These are phyloP conservation scores for Glareola pratincola DNA, from an alignment of 2,113 vertebrate genomes.

Conservation along the genomic window DNA sequence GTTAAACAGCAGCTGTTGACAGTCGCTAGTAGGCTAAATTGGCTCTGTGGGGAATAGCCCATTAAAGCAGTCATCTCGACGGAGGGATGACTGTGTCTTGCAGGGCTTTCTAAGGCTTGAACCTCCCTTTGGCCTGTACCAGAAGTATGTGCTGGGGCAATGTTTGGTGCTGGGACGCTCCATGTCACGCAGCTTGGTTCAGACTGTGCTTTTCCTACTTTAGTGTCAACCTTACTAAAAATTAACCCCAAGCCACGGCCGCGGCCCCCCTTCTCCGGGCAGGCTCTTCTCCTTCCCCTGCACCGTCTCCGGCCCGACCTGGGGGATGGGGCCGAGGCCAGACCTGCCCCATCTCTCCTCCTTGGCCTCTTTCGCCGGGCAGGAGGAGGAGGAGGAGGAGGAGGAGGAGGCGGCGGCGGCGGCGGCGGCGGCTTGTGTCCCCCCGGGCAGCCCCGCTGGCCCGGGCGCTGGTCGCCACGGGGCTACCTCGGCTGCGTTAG, in stretches of 20 bases:
- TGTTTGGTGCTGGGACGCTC: fast-evolving
- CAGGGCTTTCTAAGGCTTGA: not conserved
- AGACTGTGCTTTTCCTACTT: not conserved
- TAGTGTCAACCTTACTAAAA: not conserved
- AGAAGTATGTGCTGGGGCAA: fast-evolving
- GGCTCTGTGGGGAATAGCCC: conserved; percentile 34
- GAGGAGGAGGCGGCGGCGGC: not conserved
- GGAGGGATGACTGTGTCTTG: not conserved
- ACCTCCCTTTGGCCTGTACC: fast-evolving
- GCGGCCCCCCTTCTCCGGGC: not conserved
- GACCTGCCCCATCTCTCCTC: not conserved
- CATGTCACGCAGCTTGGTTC: fast-evolving
- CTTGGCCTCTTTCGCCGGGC: not conserved
- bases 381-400: not conserved
- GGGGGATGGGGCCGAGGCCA: not conserved
- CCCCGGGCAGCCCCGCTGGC: not conserved
- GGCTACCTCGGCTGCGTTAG: not conserved
- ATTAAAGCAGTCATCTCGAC: not conserved
- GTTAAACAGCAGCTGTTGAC: conserved; percentile 21
- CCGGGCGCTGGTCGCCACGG: not conserved
- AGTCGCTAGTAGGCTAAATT: conserved; percentile 15
- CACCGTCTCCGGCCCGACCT: not conserved
- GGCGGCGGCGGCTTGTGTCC: not conserved
- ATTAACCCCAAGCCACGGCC: too few species aligned
- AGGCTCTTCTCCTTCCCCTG: not conserved